A percentile compares a stretch with the other conserved stretches of the same genome.
phyloP scores from a whole-genome alignment of 23 tunicate species.

The Halocynthia aurantium region DNA sequence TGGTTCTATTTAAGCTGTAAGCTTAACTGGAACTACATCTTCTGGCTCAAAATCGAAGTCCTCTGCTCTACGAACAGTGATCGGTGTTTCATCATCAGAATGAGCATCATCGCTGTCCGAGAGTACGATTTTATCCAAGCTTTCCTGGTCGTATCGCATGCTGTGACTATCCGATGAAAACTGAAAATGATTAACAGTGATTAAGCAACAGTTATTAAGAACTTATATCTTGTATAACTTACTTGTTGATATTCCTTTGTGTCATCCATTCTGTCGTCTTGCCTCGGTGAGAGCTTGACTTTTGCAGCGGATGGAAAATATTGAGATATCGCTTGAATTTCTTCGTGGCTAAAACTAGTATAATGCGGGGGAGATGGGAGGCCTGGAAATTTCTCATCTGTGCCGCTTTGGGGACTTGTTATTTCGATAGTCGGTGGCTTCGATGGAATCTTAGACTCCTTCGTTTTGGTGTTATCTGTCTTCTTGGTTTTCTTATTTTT shows the following conservation, averaged over 20 bases:
- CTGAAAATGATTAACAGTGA: no score
- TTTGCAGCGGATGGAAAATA: not conserved
- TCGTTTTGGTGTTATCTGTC: constrained; percentile 1
- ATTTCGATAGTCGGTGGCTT: constrained; percentile 7
- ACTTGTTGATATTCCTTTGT: no score
- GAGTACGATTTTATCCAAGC: constrained; percentile 31
- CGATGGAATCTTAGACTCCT: not conserved
- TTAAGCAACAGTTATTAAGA: no score
- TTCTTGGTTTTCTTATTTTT: constrained; percentile 2
- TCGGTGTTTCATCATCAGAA: constrained; percentile 4
- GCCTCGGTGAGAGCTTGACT: not conserved
- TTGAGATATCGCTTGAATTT: not conserved
- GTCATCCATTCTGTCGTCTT: not conserved
- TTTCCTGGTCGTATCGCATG: constrained; percentile 23
- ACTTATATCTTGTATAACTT: no score
- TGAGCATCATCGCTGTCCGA: constrained; percentile 44
- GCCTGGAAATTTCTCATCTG: not conserved
- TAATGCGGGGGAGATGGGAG: constrained; percentile 11
- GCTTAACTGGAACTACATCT: no score
- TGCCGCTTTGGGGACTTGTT: not conserved
- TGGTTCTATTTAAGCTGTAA: no score
- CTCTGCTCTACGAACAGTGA: not conserved
- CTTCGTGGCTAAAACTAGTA: no score
- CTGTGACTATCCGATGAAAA: not conserved
- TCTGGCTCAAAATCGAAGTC: not conserved